Percentiles rank a stretch among this genome's conserved stretches.
Conservation (phyloP, 1,140 invertebrate species). For the Homalodisca vitripennis region DNA sequence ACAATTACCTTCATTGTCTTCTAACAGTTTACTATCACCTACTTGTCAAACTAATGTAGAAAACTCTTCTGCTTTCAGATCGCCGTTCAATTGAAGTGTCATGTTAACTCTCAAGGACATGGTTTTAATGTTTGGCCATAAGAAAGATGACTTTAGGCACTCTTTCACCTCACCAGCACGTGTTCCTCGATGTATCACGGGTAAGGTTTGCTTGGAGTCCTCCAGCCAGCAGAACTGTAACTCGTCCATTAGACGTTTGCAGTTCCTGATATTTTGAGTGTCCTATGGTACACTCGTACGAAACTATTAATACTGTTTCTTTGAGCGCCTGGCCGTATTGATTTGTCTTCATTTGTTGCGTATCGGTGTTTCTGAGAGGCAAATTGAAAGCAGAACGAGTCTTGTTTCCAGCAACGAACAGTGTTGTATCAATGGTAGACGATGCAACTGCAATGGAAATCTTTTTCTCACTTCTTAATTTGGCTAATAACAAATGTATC, state of each 20-base stretch:
- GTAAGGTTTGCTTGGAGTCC: conserved; percentile 49
- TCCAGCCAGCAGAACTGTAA: conserved; percentile 41
- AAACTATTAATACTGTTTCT: conserved; percentile 40
- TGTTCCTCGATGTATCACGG: no score
- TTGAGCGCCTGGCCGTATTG: conserved; percentile 36
- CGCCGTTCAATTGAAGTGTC: conserved; percentile 37
- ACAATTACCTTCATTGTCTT: conserved; percentile 11
- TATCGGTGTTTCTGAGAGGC: conserved; percentile 38
- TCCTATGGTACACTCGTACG: conserved; percentile 43
- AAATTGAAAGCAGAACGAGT: conserved; percentile 48
- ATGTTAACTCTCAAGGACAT: conserved; percentile 41
- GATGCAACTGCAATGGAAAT: conserved; percentile 47
- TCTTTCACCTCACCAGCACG: conserved; percentile 46
- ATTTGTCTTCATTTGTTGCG: conserved; percentile 42
- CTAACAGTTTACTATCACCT: conserved; percentile 10
- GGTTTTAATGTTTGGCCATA: conserved; percentile 40
- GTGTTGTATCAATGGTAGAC: conserved; percentile 48
- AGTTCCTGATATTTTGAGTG: conserved; percentile 39
- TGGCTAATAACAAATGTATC: no score
- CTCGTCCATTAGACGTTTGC: conserved; percentile 40
- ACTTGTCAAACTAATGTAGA: neutral
- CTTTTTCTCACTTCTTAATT: conserved; percentile 37
- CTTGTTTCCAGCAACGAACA: conserved; percentile 44
- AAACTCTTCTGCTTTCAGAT: conserved; percentile 5
- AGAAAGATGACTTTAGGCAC: conserved; percentile 43